Base-by-base conservation (phyloP, 2,113 vertebrate species). In the Scomber colias region DNA sequence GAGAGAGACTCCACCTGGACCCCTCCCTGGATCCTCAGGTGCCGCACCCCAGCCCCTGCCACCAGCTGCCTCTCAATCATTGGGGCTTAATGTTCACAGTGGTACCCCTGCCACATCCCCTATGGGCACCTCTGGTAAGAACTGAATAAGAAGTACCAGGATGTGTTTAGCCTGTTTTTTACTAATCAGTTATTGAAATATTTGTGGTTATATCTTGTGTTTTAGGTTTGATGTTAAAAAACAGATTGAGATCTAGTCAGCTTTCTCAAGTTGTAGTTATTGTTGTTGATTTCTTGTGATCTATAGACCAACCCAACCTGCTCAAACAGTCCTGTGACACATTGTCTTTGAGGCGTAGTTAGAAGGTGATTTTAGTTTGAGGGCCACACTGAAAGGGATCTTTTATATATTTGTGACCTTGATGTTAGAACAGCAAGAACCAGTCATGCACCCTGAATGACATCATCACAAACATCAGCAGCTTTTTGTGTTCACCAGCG, bases 101-200 rank as follows among this genome's bases (percentile, higher is more conserved):
- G 96, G 97, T 92, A 99, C 97, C 80, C 98, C 98, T 80, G 97
- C 97, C 94, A 99, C 98, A 91, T 99, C 98, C 74, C 98, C 98
- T 0, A 97, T 99, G 84, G 97, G 98, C 57, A 97, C 97, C 10
- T 93, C 97, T 95, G 98, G 98, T 99, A 93, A 93, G 94, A 67
- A 49, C 49, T 48, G 1, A 40, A 55, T 35, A 2, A 24, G 3
- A 9, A 24, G 5, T 46, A 17, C 14, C 49, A 2, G 15, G 3
- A 56, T 35, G 3, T 13, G 14, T 30, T 67, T 16, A 10, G 17
- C 11, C 3, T 5, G 9, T 66, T 64, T 31, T 31, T 1, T 48
- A 14, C 3, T 54, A n/a, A 11, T 19, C 5, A 19, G 27, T 17
- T 54, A 44, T 49, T 30, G 0, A 8, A 66, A 15, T 21, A 4